Conservation (phyloP, 2,113 vertebrate genomes). For the Asarcornis scutulata region DNA sequence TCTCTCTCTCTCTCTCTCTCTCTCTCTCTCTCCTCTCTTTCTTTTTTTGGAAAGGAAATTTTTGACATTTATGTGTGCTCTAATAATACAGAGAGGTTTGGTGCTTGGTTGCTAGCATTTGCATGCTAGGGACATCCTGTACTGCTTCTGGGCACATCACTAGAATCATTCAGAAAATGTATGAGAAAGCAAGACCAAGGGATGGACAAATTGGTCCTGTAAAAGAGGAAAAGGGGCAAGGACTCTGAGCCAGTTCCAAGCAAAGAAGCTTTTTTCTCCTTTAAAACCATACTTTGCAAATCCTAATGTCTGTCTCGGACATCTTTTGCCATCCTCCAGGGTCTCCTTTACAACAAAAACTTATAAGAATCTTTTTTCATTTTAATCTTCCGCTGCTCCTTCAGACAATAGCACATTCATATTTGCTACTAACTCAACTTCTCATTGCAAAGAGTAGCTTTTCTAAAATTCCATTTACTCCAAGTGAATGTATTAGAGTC, state of each 20-base stretch:
- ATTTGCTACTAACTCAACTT: neutral
- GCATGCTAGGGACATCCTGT: neutral
- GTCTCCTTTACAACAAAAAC: neutral
- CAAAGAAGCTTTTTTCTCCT: neutral
- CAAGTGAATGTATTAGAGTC: neutral
- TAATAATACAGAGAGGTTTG: neutral
- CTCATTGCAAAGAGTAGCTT: neutral
- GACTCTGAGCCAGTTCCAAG: neutral
- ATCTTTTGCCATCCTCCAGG: neutral
- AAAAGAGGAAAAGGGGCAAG: neutral
- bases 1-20: neutral
- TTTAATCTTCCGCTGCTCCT: neutral
- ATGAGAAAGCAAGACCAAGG: neutral
- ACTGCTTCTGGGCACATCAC: neutral
- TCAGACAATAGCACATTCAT: neutral
- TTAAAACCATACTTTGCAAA: neutral
- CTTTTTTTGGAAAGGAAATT: constrained; percentile 32
- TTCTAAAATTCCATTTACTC: neutral
- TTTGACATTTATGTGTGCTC: constrained; percentile 43
- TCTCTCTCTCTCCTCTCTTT: neutral
- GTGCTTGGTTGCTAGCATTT: neutral
- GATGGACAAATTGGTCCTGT: neutral
- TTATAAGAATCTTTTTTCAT: neutral
- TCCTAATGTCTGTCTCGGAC: neutral
- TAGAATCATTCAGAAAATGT: neutral